These are phyloP conservation scores for Dasypogon diadema DNA, from an alignment of 2,888 invertebrate species.

Conservation along the genomic window DNA sequence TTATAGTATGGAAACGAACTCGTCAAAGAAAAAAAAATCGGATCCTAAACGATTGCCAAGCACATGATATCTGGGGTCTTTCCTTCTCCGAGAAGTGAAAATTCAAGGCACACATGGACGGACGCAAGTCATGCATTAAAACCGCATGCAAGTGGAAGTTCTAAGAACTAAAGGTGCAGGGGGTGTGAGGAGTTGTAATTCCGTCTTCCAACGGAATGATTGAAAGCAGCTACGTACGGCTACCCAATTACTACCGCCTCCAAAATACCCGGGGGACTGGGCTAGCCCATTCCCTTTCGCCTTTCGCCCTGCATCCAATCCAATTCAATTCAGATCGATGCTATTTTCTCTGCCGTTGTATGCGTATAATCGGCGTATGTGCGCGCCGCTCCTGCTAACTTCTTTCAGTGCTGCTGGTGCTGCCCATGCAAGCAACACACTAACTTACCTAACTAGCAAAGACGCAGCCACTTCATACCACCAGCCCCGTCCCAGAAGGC, in stretches of 20 bases:
- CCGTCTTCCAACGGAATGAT: constrained; percentile 43
- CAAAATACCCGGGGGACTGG: not conserved
- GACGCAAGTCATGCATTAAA: constrained; percentile 47
- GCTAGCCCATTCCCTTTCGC: not conserved
- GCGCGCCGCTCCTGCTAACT: constrained; percentile 11
- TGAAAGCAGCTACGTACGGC: constrained; percentile 42
- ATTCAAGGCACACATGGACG: constrained; percentile 28
- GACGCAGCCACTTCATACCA: constrained; percentile 15
- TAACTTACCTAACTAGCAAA: constrained; percentile 18
- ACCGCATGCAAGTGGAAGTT: constrained; percentile 48
- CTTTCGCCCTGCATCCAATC: constrained; percentile 28
- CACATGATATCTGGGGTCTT: constrained; percentile 35
- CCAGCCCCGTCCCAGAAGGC: not conserved
- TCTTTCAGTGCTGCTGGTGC: constrained; percentile 10
- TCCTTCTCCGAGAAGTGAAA: constrained; percentile 4
- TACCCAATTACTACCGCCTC: constrained; percentile 41
- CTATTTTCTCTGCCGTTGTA: constrained; percentile 24
- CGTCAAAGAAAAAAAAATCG: constrained; percentile 42
- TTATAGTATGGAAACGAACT: constrained; percentile 21
- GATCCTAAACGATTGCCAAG: constrained; percentile 24
- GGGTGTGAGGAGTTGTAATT: constrained; percentile 10
- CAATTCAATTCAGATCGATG: constrained; percentile 49
- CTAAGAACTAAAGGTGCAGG: constrained; percentile 15
- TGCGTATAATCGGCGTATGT: constrained; percentile 32
- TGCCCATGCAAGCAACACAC: constrained; percentile 23